phyloP scores from a whole-genome alignment of 2,113 vertebrate species.

The Neogale vison region DNA sequence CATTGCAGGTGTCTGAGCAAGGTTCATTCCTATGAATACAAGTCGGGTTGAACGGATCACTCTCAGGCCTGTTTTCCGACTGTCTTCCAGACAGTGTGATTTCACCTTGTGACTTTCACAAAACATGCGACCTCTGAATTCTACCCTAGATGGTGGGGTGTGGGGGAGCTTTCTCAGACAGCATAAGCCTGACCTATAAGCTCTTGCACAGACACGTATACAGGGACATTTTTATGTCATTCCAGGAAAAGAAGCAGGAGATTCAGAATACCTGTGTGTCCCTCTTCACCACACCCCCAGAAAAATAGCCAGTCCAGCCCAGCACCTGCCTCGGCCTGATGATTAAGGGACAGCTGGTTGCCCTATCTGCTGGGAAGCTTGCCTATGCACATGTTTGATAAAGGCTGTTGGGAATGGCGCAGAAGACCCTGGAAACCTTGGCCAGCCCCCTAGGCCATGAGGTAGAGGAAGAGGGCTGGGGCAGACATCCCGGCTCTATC shows the following conservation, averaged over 20 bases:
- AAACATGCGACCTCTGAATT: background rate
- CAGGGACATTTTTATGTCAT: background rate
- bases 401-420: background rate
- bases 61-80: background rate
- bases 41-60: background rate
- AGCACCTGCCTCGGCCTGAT: background rate
- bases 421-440: background rate
- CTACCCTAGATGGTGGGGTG: background rate
- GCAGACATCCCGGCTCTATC: accelerated
- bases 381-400: accelerated
- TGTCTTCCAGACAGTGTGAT: background rate
- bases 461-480: background rate
- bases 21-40: background rate
- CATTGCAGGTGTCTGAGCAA: accelerated
- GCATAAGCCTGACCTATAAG: background rate
- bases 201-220: background rate
- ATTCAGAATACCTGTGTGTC: background rate
- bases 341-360: background rate
- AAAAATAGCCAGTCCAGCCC: background rate
- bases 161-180: background rate
- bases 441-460: background rate
- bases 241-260: background rate
- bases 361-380: background rate
- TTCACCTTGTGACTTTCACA: background rate
- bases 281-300: background rate